Conservation (phyloP, 1,140 invertebrate species). For the Diachasmimorpha longicaudata region DNA sequence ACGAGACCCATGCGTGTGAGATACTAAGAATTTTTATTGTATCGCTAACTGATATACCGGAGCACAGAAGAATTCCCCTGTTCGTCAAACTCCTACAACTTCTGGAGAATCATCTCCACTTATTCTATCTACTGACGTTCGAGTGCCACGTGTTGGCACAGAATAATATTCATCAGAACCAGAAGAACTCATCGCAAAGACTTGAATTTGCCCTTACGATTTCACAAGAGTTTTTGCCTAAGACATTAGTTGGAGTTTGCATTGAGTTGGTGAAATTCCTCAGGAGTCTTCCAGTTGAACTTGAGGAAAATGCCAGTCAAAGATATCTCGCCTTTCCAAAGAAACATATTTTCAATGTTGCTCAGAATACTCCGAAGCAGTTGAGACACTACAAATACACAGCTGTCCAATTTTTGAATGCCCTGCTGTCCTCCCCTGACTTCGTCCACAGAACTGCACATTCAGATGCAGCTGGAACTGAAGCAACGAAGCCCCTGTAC, state of each 20-base stretch:
- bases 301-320: constrained; percentile 61
- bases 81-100: constrained; percentile 81
- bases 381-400: constrained; percentile 83
- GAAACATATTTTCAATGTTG: constrained; percentile 72
- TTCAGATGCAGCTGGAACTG: constrained; percentile 55
- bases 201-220: constrained; percentile 76
- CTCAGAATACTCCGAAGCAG: constrained; percentile 72
- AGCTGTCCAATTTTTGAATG: constrained; percentile 73
- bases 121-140: constrained; percentile 75
- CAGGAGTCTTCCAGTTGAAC: constrained; percentile 69
- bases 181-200: constrained; percentile 57
- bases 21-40: constrained; percentile 90
- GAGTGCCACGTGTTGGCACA: constrained; percentile 69
- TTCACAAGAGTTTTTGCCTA: constrained; percentile 69
- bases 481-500: constrained; percentile 67
- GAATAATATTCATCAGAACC: constrained; percentile 47
- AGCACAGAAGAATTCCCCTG: constrained; percentile 81
- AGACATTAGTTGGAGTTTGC: constrained; percentile 70
- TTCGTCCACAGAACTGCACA: constrained; percentile 72
- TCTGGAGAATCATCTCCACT: constrained; percentile 77
- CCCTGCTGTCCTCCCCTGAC: constrained; percentile 69
- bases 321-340: constrained; percentile 41
- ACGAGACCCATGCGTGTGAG: constrained; percentile 61
- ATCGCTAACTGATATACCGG: constrained; percentile 86
- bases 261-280: constrained; percentile 72